phyloP scores from a whole-genome alignment of 1,140 invertebrate genomes.

The Chelonus insularis region DNA sequence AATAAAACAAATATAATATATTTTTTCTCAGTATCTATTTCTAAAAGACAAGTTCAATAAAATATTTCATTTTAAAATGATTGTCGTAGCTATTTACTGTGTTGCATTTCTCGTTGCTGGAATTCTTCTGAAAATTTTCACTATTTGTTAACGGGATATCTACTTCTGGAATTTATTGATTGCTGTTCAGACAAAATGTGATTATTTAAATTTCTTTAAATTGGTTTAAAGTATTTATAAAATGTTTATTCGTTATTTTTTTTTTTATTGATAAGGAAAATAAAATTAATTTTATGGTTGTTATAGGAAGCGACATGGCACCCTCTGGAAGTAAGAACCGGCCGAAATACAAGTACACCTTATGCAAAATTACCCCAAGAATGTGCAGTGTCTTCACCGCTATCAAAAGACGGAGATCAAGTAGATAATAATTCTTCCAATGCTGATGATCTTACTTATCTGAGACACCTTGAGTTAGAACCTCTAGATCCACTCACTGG shows the following conservation, averaged over 20 bases:
- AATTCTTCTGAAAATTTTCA: slow-evolving; percentile 52
- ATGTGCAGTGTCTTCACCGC: slow-evolving; percentile 45
- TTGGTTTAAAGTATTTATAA: too few relatives aligned
- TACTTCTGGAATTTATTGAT: slow-evolving; percentile 3
- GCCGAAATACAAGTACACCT: slow-evolving; percentile 51
- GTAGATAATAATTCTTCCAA: slow-evolving; percentile 56
- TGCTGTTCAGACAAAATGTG: not conserved
- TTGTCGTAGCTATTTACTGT: slow-evolving; percentile 56
- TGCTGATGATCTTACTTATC: slow-evolving; percentile 64
- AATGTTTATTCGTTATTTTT: too few relatives aligned
- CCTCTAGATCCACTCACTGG: slow-evolving; percentile 61
- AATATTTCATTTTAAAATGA: slow-evolving; percentile 38
- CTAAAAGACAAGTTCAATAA: too few relatives aligned
- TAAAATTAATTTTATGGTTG: too few relatives aligned
- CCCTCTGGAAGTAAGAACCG: slow-evolving; percentile 55
- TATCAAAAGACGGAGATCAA: slow-evolving; percentile 50
- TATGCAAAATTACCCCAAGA: slow-evolving; percentile 50
- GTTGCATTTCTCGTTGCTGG: slow-evolving; percentile 52
- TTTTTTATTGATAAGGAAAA: too few relatives aligned
- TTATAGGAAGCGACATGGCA: slow-evolving; percentile 61
- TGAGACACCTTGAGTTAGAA: slow-evolving; percentile 79
- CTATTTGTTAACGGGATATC: slow-evolving; percentile 41
- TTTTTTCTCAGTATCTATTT: too few relatives aligned
- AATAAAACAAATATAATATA: too few relatives aligned
- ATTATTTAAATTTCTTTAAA: not conserved